Conservation (phyloP, 2,113 vertebrate genomes). For the Todiramphus saurophagus region DNA sequence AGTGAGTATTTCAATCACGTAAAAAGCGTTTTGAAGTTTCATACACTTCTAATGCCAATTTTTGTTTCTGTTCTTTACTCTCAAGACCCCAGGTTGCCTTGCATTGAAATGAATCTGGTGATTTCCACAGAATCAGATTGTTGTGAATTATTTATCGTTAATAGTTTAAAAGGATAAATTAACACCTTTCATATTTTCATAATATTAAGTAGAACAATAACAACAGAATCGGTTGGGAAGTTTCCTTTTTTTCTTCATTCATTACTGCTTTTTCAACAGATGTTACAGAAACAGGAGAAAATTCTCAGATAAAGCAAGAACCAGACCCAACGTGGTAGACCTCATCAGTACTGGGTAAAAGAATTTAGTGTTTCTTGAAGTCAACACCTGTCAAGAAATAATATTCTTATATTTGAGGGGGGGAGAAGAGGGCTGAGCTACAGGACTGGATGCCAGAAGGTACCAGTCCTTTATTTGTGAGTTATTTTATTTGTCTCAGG, state of each 20-base stretch:
- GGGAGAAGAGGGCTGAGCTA: not conserved
- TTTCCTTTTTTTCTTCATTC: not conserved
- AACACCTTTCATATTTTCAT: not conserved
- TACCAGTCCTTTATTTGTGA: not conserved
- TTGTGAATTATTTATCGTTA: not conserved
- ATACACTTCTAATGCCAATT: not conserved
- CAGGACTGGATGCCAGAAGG: not conserved
- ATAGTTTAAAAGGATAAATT: not conserved
- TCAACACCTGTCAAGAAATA: not conserved
- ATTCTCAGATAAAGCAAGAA: slow-evolving; percentile 73
- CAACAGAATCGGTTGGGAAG: not conserved
- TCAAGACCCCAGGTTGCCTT: not conserved
- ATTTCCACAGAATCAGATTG: not conserved
- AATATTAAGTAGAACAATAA: not conserved
- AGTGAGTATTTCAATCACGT: not conserved
- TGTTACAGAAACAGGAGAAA: slow-evolving; percentile 59
- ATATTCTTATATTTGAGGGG: not conserved
- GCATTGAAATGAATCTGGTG: not conserved
- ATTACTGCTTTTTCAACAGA: slow-evolving; percentile 50
- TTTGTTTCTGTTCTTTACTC: not conserved
- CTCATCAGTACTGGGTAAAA: slow-evolving; percentile 56
- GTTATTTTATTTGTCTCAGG: not conserved
- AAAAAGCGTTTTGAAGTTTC: not conserved
- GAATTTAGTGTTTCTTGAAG: not conserved
- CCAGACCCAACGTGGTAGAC: slow-evolving; percentile 73